Evolutionary conservation across 1,140 invertebrate genomes (phyloP).

Genomic region (Zaprionus tsacasi): DNA sequence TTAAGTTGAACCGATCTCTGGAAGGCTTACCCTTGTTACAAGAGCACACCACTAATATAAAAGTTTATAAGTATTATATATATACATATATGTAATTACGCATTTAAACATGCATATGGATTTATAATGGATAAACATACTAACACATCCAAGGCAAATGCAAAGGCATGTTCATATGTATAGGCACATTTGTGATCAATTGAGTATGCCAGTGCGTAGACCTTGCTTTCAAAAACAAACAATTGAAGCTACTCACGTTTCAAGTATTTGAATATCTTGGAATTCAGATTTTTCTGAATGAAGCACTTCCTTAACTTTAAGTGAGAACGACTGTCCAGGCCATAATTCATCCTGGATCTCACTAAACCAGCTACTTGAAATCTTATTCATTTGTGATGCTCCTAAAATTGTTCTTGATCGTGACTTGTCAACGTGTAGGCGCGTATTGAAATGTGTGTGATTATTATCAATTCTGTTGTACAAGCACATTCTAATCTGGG

Average conservation of each 20-base stretch:
- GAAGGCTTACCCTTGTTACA: not conserved
- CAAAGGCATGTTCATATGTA: constrained; percentile 17
- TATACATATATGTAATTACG: not conserved
- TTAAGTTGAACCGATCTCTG: not conserved
- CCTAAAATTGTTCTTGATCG: not conserved
- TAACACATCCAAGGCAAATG: not conserved
- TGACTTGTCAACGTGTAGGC: not conserved
- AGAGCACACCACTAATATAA: not conserved
- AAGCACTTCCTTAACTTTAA: constrained; percentile 94
- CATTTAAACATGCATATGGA: not conserved
- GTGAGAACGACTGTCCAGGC: constrained; percentile 95
- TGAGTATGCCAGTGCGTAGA: not conserved
- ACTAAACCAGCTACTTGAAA: constrained; percentile 95
- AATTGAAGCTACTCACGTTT: constrained; percentile 89
- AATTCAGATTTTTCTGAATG: constrained; percentile 93
- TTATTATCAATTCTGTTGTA: not conserved
- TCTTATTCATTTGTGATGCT: constrained; percentile 83
- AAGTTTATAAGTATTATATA: not conserved
- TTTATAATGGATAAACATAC: not conserved
- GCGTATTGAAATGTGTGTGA: not conserved
- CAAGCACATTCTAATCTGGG: constrained; percentile 15
- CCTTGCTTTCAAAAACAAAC: constrained; percentile 37
- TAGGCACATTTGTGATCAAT: not conserved
- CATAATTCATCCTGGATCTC: constrained; percentile 94
- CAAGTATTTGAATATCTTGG: constrained; percentile 95